A percentile compares a stretch with the other conserved stretches of the same genome.
Conservation (phyloP, 2,797 vertebrate species). For the Pyrocephalus nanus region DNA sequence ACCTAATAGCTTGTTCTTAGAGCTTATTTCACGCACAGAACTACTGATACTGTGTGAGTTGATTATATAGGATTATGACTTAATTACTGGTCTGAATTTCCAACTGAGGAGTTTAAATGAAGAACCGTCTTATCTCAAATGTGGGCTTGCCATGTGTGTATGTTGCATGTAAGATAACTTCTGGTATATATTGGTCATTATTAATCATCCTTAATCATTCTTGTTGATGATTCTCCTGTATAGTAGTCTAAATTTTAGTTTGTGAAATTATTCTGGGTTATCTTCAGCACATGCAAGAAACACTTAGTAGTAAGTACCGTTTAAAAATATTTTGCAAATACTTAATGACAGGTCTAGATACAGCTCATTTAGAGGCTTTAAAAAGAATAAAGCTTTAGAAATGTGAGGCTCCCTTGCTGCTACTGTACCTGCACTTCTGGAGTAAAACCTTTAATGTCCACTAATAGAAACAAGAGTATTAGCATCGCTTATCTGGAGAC, state of each 20-base stretch:
- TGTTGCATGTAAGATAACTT: not conserved
- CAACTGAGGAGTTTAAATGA: not conserved
- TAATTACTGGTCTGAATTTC: conserved; percentile 10
- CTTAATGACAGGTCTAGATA: not conserved
- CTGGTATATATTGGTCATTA: not conserved
- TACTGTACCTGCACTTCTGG: not conserved
- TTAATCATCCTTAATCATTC: not conserved
- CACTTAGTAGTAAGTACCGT: not conserved
- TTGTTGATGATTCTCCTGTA: not conserved
- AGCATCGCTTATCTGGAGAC: not conserved
- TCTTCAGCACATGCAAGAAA: not conserved
- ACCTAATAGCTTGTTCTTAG: not conserved
- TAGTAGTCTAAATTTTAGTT: not conserved
- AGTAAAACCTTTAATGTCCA: not conserved
- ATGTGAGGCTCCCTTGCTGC: not conserved
- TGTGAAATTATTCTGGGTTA: not conserved
- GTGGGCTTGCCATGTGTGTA: not conserved
- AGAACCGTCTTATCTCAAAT: not conserved
- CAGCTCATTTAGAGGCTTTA: not conserved
- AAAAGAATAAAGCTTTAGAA: not conserved
- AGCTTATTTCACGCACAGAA: not conserved
- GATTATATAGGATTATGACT: not conserved
- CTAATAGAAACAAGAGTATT: not conserved
- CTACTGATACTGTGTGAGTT: not conserved
- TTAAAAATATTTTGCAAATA: not conserved